Evolutionary conservation across 2,888 invertebrate genomes (phyloP), one percentile per base, ranked within the genome.

Genomic region (Eulithis testata): DNA sequence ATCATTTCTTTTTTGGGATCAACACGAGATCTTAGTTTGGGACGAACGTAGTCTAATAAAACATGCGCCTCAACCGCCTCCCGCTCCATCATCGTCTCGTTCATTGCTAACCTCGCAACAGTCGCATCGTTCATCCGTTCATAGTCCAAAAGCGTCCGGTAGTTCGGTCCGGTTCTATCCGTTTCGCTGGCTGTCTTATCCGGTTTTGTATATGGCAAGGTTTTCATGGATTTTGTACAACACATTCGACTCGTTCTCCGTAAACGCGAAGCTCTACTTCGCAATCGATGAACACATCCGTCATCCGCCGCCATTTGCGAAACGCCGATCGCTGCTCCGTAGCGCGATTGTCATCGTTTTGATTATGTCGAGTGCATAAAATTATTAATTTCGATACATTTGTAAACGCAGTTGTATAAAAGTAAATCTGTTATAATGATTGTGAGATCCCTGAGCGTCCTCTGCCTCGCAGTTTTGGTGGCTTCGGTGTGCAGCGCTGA

Each of bases 301-400:
- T 92, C 93, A 91, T 88, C 83, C 90, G 90, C 90, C 93, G 93
- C 93, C 93, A 93, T 93, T 91, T 93, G 93, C 93, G 91, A 90
- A 88, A 85, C 88, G 87, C 82, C 82, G 90, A 89, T 87, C 86
- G 90, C 85, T 85, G 86, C 84, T 86, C 76, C 76, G 86, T 83
- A 83, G 90, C 89, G 91, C 88, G 84, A 88, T 88, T 90, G 91
- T 88, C 85, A 85, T 85, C 82, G 83, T 83, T 87, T 87, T 85
- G 87, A 87, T 79, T 88, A 91, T 91, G 91, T 86, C 90, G 90
- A 89, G 88, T 88, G 91, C 87, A 3, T 75, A 88, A 84, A 87
- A 84, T 88, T 90, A 83, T 84, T 88, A 86, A 88, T 88, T 85
- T 84, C 82, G 78, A 81, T 82, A 82, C 82, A 88, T 86, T 83